Conservation (phyloP, 2,113 vertebrate genomes). For the Gorsachius goisagi region DNA sequence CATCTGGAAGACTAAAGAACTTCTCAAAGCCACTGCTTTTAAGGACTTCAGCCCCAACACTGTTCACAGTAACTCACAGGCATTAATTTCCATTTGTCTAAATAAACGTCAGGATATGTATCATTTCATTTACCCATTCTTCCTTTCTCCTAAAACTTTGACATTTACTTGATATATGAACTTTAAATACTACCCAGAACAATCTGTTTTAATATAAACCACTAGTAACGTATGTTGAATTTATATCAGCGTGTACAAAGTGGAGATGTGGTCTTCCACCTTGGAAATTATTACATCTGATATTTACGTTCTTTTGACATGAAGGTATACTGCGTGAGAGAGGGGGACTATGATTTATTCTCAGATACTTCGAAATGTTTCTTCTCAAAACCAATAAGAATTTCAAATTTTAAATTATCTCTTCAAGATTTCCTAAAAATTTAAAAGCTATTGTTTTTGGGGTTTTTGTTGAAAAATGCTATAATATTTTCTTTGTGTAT, state of each 20-base stretch:
- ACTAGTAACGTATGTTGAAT: neutral
- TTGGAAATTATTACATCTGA: neutral
- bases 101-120: neutral
- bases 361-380: neutral
- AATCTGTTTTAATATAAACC: neutral
- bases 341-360: neutral
- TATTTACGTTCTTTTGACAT: neutral
- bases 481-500: too few species aligned
- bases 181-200: neutral
- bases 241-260: neutral
- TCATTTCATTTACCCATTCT: fast-evolving
- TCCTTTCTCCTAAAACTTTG: neutral
- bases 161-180: neutral
- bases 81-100: neutral
- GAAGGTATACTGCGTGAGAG: neutral
- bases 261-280: neutral
- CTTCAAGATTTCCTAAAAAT: neutral
- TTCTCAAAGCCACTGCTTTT: neutral
- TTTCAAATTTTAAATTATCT: neutral
- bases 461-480: neutral
- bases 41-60: neutral
- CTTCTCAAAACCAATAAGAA: neutral
- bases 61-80: neutral
- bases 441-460: neutral
- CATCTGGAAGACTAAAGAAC: neutral